Evolutionary conservation across 2,113 vertebrate species (phyloP).

Genomic region (Halichoeres trimaculatus): DNA sequence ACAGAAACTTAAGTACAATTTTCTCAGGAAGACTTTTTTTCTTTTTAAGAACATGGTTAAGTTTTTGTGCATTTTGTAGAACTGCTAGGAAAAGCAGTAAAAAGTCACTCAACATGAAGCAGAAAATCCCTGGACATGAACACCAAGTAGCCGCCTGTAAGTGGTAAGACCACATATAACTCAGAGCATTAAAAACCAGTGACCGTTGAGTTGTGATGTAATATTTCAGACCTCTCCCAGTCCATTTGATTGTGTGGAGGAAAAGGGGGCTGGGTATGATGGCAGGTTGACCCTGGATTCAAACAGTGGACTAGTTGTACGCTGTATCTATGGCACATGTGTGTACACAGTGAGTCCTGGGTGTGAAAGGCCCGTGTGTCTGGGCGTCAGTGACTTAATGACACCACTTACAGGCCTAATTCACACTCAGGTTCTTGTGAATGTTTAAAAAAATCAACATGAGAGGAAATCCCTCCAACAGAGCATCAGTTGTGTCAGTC

Average conservation of each 20-base stretch:
- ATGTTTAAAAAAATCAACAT: slow-evolving; percentile 70
- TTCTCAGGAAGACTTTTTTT: no score
- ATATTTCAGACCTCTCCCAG: slow-evolving; percentile 56
- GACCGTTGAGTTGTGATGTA: slow-evolving; percentile 59
- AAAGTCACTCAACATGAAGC: background rate
- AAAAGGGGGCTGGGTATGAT: slow-evolving; percentile 37
- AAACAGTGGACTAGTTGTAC: slow-evolving; percentile 79
- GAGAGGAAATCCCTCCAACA: slow-evolving; percentile 72
- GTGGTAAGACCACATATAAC: background rate
- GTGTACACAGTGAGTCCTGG: slow-evolving; percentile 57
- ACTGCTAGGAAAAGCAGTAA: background rate
- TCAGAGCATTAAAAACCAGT: slow-evolving; percentile 1
- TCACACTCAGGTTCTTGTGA: slow-evolving; percentile 78
- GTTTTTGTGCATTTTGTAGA: background rate
- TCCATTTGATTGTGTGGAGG: slow-evolving; percentile 33
- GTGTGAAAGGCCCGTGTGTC: slow-evolving; percentile 80
- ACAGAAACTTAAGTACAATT: no score
- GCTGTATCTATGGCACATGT: slow-evolving; percentile 76
- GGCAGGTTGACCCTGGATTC: slow-evolving; percentile 41
- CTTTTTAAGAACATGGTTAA: background rate
- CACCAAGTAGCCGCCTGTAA: background rate
- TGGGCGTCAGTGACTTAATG: slow-evolving; percentile 75
- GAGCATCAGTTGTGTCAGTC: slow-evolving; percentile 75
- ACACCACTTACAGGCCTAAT: slow-evolving; percentile 79
- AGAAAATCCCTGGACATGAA: background rate